phyloP scores from a whole-genome alignment of 2,888 invertebrate genomes.

The Crocallis elinguaria region DNA sequence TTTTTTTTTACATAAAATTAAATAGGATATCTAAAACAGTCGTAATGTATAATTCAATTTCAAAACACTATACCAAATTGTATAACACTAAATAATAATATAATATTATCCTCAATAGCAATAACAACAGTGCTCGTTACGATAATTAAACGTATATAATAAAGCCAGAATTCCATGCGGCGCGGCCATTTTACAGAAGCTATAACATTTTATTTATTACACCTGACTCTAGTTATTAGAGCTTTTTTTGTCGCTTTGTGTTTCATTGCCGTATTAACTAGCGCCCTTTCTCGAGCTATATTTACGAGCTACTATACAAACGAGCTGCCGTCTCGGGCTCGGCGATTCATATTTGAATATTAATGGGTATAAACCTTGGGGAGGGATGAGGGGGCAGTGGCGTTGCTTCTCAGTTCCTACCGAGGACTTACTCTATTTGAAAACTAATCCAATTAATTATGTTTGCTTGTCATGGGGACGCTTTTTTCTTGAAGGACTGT shows the following conservation, averaged over 20 bases:
- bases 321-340: conserved; percentile 33
- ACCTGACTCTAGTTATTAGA: conserved; percentile 51
- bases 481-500: too few species aligned
- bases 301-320: conserved; percentile 36
- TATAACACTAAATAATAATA: not conserved
- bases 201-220: conserved; percentile 58
- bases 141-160: conserved; percentile 40
- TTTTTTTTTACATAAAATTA: too few species aligned
- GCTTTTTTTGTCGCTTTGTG: conserved; percentile 50
- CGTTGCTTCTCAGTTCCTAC: not conserved
- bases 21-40: too few species aligned
- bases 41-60: too few species aligned
- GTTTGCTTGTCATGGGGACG: too few species aligned
- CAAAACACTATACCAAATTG: conserved; percentile 7
- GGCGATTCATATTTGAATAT: conserved; percentile 32
- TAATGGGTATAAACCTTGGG: conserved; percentile 16
- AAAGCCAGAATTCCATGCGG: conserved; percentile 46
- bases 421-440: too few species aligned
- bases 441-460: too few species aligned
- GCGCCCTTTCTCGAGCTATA: conserved; percentile 46
- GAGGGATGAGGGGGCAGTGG: not conserved
- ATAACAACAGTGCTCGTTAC: conserved; percentile 33
- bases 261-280: conserved; percentile 48
- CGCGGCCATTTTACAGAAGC: conserved; percentile 46
- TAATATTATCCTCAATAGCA: conserved; percentile 21